Base-by-base conservation (phyloP, 2,888 invertebrate genomes). In the Catocala nupta region DNA sequence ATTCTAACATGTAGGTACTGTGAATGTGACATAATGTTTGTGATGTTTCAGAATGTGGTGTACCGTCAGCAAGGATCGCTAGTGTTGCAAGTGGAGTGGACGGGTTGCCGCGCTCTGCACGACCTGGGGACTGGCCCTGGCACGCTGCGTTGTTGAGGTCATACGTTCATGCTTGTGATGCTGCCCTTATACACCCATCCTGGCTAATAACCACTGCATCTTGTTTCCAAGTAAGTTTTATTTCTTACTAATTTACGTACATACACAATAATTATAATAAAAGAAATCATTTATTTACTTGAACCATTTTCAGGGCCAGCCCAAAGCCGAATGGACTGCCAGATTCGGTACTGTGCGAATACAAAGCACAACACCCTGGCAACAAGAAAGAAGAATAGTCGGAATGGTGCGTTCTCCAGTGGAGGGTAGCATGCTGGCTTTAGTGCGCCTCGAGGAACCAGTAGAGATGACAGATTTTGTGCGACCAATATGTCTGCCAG, bases 71-170 rank as follows among this genome's bases (percentile, higher is more conserved):
- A 0, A 91, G 96, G 51, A 95, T 88, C 5, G 83, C 90, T 0
- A 89, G 94, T 53, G 93, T 90, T 5, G 83, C 86, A 3, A 82
- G 84, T 9, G 95, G 95, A 34, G 92, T 93, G 59, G 92, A 93
- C 59, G 95, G 95, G 0, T 89, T 98, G 65, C 95, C 96, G 44
- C 97, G 97, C 80, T 96, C 97, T 90, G 95, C 97, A 0, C 95
- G 95, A 5, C 96, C 97, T 0, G 98, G 98, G 2, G 98, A 98
- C 86, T 98, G 98, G 98, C 98, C 98, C n/a, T 98, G 98, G 98
- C 96, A 98, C 84, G 97, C 96, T 13, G 96, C 97, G 1, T 93
- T 98, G 3, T 96, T 97, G 81, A 96, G 98, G 78, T 96, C 98
- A 81, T 97, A 97, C 73, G 96, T 97, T 47, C 98, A 98, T 85